Base-by-base conservation (phyloP, 2,888 invertebrate genomes). In the Drosophila lacicola region DNA sequence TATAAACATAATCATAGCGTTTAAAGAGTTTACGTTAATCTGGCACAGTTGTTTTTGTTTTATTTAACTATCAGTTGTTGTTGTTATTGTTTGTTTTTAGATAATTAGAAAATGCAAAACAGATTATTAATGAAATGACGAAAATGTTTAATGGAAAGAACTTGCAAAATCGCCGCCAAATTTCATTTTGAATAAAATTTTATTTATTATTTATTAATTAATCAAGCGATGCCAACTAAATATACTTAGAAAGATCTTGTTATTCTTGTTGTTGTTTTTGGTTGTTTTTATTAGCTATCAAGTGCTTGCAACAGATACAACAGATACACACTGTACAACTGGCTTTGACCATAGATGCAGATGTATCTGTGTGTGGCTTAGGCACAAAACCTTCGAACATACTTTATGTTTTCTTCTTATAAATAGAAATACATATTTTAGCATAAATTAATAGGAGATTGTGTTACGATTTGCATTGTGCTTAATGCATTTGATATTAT, bases 151-250 rank as follows among this genome's bases (percentile, higher is more conserved):
- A 61, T 56, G 57, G 37, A 37, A 37, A 69, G 67, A 72, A 65
- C 60, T 80, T 68, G 76, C 72, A 73, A 58, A 58, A 70, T 53
- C 57, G 46, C 45, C 34, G 54, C 17, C 49, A 54, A 53, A 45
- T 44, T 58, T 46, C 50, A 49, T 51, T 70, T 62, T 50, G 37
- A 54, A 63, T 65, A 36, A 41, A 50, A 49, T 56, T n/a, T 63
- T 60, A 47, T 49, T 14, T 39, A 53, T 45, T 42, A 47, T 39
- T 66, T 57, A 60, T 70, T 77, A 74, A 64, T 73, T 85, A 72
- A 86, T 85, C 90, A 90, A 90, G 90, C 90, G 90, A 90, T 90
- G 90, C 90, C 90, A 90, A 90, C 90, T 82, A 81, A 84, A 58
- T 64, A 61, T 41, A 33, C 29, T 17, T 41, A 33, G 29, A 36